phyloP scores from a whole-genome alignment of 1,140 invertebrate species.

The Danaus plexippus region DNA sequence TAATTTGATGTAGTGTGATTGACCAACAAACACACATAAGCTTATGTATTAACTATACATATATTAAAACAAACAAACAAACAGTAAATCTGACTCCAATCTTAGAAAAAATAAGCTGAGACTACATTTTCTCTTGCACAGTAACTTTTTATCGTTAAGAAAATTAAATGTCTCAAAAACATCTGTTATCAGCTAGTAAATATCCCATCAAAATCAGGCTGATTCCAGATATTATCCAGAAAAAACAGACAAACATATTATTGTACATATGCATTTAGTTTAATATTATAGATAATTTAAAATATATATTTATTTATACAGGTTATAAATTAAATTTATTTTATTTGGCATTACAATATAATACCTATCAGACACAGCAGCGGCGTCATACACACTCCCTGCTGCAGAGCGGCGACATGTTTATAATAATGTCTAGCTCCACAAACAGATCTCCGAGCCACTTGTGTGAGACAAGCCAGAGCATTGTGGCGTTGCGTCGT shows the following conservation, averaged over 20 bases:
- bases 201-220: not conserved
- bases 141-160: too few relatives aligned
- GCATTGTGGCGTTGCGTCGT: slow-evolving; percentile 20
- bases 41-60: too few relatives aligned
- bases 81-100: too few relatives aligned
- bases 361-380: slow-evolving; percentile 28
- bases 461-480: slow-evolving; percentile 20
- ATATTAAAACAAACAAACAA: too few relatives aligned
- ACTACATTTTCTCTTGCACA: too few relatives aligned
- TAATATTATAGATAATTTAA: too few relatives aligned
- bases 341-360: not conserved
- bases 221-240: too few relatives aligned
- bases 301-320: not conserved
- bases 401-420: slow-evolving; percentile 15
- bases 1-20: too few relatives aligned
- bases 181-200: not conserved
- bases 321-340: not conserved
- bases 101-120: too few relatives aligned
- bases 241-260: too few relatives aligned
- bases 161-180: not conserved
- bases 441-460: slow-evolving; percentile 12
- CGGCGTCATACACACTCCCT: slow-evolving; percentile 24
- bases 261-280: too few relatives aligned
- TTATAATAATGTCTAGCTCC: slow-evolving; percentile 6
- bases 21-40: too few relatives aligned